Conservation (phyloP, 2,113 vertebrate species). For the Uria aalge region DNA sequence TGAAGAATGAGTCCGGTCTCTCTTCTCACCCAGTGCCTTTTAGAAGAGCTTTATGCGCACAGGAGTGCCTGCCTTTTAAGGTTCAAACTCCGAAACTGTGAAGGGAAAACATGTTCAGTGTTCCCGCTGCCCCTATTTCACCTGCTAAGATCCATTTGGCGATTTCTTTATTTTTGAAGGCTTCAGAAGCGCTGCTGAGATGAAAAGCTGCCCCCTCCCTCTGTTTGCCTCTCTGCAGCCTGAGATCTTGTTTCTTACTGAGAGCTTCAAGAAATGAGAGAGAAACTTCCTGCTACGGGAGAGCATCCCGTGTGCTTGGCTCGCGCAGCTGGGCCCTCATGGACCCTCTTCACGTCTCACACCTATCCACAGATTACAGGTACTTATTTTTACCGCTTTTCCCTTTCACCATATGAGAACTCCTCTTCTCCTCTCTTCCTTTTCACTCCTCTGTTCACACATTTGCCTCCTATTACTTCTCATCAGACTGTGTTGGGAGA, state of each 20-base stretch:
- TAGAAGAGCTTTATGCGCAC: not conserved
- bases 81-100: not conserved
- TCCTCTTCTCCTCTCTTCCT: not conserved
- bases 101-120: not conserved
- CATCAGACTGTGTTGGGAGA: constrained; percentile 2
- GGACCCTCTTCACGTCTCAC: not conserved
- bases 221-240: not conserved
- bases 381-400: not conserved
- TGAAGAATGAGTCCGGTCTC: not conserved
- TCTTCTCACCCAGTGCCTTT: not conserved
- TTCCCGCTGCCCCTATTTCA: not conserved
- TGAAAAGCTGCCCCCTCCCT: not conserved
- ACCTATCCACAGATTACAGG: not conserved
- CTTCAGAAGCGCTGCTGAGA: not conserved
- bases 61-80: not conserved
- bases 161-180: not conserved
- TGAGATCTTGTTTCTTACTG: not conserved
- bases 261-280: not conserved
- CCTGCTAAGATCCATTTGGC: not conserved
- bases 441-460: not conserved
- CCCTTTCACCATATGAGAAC: not conserved
- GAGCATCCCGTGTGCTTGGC: not conserved
- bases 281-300: not conserved
- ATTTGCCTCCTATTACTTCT: not conserved
- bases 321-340: not conserved